These are phyloP conservation scores for Trididemnum clinides DNA, from an alignment of 23 tunicate species.

Conservation along the genomic window DNA sequence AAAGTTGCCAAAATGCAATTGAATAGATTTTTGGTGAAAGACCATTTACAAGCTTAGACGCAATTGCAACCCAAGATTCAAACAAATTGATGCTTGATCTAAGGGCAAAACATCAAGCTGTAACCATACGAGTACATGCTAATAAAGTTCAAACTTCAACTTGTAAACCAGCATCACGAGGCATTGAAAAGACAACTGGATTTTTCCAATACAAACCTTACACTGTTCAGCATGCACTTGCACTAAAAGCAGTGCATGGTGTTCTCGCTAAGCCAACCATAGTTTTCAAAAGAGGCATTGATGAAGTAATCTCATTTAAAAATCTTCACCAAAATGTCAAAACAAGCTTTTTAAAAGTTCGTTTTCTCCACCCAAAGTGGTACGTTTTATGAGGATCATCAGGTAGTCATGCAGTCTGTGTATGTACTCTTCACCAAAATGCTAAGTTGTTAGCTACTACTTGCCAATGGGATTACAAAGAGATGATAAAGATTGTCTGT, in stretches of 20 bases:
- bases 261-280: conserved; percentile 20
- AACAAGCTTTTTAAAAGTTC: conserved; percentile 8
- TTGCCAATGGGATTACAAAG: neutral
- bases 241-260: conserved; percentile 22
- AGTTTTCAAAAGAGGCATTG: conserved; percentile 17
- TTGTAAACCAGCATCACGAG: conserved; percentile 8
- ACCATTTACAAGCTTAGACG: conserved; percentile 11
- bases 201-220: conserved; percentile 25
- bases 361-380: conserved; percentile 25
- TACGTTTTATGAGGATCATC: conserved; percentile 29
- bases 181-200: conserved; percentile 11
- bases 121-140: neutral
- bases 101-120: neutral
- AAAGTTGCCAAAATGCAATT: conserved; percentile 25
- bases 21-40: neutral
- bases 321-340: neutral
- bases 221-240: conserved; percentile 4
- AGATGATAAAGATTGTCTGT: conserved; percentile 14
- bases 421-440: conserved; percentile 27
- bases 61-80: conserved; percentile 25
- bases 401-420: conserved; percentile 43
- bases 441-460: conserved; percentile 5
- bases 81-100: conserved; percentile 8
- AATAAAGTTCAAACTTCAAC: conserved; percentile 37
- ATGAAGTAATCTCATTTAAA: conserved; percentile 14